These are phyloP conservation scores for Urocolius indicus DNA, from an alignment of 2,113 vertebrate species.

Conservation along the genomic window DNA sequence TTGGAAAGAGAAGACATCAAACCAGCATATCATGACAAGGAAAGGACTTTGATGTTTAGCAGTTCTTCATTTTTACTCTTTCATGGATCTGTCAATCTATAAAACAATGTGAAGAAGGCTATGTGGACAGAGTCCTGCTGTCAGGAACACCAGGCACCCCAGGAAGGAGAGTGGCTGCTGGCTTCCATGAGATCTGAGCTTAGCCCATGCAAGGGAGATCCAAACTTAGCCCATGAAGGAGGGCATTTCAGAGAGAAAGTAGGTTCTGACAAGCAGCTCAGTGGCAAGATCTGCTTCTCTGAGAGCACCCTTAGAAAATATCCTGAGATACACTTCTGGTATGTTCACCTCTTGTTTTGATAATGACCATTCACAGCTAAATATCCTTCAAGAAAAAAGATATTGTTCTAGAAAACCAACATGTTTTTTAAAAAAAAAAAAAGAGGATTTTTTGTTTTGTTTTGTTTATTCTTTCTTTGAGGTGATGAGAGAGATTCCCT, in stretches of 20 bases:
- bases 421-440: background rate
- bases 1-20: slow-evolving; percentile 50
- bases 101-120: fast-evolving
- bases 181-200: background rate
- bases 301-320: fast-evolving
- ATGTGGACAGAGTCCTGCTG: fast-evolving
- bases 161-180: background rate
- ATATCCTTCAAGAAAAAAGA: background rate
- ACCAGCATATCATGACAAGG: background rate
- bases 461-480: background rate
- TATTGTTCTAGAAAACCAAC: fast-evolving
- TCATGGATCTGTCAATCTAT: background rate
- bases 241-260: fast-evolving
- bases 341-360: background rate
- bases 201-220: too few species aligned
- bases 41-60: background rate
- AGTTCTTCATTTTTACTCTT: background rate
- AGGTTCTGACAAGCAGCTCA: background rate
- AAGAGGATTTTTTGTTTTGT: fast-evolving
- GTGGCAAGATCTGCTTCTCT: background rate
- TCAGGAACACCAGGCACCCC: fast-evolving
- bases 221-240: background rate
- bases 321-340: background rate
- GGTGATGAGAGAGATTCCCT: background rate
- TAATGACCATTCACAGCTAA: background rate